Conservation (phyloP, 2,888 invertebrate species). For the Smittia sp. region DNA sequence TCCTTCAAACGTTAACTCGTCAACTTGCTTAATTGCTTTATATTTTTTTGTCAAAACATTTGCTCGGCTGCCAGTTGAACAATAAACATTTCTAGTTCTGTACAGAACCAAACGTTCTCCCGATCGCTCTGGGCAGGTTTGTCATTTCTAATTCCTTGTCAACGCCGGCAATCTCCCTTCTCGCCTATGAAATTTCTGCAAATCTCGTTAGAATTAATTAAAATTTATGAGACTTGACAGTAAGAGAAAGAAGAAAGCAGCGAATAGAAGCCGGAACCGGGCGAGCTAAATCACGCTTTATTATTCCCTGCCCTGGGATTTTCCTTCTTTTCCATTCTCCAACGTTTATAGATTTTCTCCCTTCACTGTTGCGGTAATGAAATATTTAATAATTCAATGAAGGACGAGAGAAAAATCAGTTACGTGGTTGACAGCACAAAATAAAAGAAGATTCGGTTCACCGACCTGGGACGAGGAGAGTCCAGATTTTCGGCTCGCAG, state of each 20-base stretch:
- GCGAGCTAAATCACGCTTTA: not conserved
- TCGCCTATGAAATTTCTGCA: not conserved
- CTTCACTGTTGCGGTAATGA: not conserved
- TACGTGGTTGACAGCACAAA: not conserved
- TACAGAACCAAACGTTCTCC: too few relatives aligned
- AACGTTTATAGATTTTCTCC: not conserved
- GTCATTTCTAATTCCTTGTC: too few relatives aligned
- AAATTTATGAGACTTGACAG: constrained; percentile 19
- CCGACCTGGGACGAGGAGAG: too few relatives aligned
- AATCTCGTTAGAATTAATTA: constrained; percentile 11
- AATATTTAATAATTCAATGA: constrained; percentile 13
- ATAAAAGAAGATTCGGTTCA: too few relatives aligned
- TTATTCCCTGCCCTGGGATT: not conserved
- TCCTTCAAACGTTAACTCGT: too few relatives aligned
- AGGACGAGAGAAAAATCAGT: not conserved
- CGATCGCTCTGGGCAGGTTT: too few relatives aligned
- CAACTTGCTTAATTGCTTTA: too few relatives aligned
- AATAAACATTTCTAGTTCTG: too few relatives aligned
- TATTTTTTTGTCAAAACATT: too few relatives aligned
- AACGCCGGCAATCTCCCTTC: too few relatives aligned
- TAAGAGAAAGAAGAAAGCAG: not conserved
- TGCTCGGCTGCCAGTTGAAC: too few relatives aligned
- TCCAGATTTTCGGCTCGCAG: too few relatives aligned
- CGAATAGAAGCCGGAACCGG: not conserved
- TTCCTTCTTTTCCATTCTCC: not conserved